Base-by-base conservation (phyloP, 2,888 invertebrate genomes). In the Lutraria lutraria region DNA sequence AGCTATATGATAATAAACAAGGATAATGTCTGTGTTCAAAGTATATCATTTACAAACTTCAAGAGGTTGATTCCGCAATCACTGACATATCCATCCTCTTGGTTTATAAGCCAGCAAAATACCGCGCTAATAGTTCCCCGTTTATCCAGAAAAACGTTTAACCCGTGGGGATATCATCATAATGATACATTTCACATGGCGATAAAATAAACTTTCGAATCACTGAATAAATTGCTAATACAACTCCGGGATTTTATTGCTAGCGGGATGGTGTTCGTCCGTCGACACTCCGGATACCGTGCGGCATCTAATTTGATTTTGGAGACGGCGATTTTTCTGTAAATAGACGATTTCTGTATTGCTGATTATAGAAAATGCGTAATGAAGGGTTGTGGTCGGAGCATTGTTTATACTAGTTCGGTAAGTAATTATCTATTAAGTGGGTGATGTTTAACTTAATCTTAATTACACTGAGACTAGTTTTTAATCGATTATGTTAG, bases 391-490 rank as follows among this genome's bases (percentile, higher is more conserved):
- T 89, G 85, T 89, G 92, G 76, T 88, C n/a, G 87, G 29, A 8
- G 84, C 13, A 53, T 76, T 90, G 92, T 92, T 92, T 92, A 92
- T 68, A 63, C 88, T 81, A 60, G 82, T 82, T 81, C 83, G 63
- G 89, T 89, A 89, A 82, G 91, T 91, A 91, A 91, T 91, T 91
- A 91, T 91, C 89, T 91, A 91, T 91, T 91, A 89, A 91, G 91
- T 91, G 91, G 88, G 81, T 80, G 60, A 68, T 91, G 91, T 91
- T 91, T 91, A 91, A 82, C 80, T 89, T 89, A 91, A 76, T 84
- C 19, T 83, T 91, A 91, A 91, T 91, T 91, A 91, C 88, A 89
- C 89, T 88, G 89, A 68, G 81, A 88, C 83, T 83, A 81, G 86
- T 84, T 83, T 89, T 89, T 89, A 91, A 89, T 88, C 89, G 91